Evolutionary conservation across 2,888 invertebrate species (phyloP).

Genomic region (Apamea anceps): DNA sequence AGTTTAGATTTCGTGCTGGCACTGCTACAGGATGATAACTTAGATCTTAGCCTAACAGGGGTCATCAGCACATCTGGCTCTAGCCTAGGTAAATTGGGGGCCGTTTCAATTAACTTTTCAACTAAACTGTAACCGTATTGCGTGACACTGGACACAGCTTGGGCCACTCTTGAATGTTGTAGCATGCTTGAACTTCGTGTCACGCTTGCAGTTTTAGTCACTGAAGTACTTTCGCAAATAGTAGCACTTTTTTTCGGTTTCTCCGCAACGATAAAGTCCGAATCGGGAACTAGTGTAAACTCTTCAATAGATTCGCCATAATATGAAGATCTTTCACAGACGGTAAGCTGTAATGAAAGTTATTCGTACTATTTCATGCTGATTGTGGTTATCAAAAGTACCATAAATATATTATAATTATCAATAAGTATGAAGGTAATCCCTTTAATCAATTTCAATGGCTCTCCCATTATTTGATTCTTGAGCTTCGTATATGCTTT

Average conservation of each 20-base stretch:
- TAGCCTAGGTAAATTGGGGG: neutral
- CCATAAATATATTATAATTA: too few species aligned
- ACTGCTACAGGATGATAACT: neutral
- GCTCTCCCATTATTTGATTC: neutral
- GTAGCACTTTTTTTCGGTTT: neutral
- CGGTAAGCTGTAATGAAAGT: conserved; percentile 20
- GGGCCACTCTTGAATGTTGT: neutral
- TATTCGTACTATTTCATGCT: neutral
- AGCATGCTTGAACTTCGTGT: neutral
- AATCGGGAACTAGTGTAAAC: neutral
- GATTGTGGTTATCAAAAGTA: neutral
- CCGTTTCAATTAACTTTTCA: neutral
- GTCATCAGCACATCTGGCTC: neutral
- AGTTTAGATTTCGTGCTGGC: neutral
- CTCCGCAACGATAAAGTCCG: neutral
- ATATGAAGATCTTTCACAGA: neutral
- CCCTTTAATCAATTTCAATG: neutral
- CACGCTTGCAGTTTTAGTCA: neutral
- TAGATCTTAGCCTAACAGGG: neutral
- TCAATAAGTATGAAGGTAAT: too few species aligned
- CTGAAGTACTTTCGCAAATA: neutral
- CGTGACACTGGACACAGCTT: neutral
- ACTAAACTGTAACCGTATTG: neutral
- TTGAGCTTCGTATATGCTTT: neutral
- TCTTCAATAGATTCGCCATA: conserved; percentile 12